Percentiles rank a stretch among this genome's conserved stretches.
Evolutionary conservation across 2,888 invertebrate genomes (phyloP).

Genomic region (Trachelus iudaicus): DNA sequence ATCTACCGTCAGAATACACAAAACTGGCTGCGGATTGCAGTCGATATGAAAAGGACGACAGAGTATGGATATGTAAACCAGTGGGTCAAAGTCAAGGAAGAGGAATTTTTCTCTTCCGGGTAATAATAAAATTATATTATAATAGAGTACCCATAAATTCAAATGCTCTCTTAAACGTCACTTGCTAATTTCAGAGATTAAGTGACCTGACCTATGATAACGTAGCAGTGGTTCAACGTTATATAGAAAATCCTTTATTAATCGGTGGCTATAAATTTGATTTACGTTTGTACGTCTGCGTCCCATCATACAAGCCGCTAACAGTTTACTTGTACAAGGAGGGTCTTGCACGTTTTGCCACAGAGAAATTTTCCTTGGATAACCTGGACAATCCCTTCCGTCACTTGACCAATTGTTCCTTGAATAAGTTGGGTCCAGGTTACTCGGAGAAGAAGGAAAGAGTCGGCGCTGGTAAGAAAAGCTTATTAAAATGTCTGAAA

Average conservation of each 20-base stretch:
- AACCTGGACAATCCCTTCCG: constrained; percentile 86
- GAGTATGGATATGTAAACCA: constrained; percentile 90
- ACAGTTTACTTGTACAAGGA: constrained; percentile 90
- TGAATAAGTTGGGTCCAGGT: constrained; percentile 88
- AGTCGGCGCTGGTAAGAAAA: constrained; percentile 77
- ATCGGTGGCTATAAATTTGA: constrained; percentile 95
- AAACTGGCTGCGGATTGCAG: constrained; percentile 85
- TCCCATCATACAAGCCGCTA: constrained; percentile 87
- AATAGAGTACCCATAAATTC: not conserved
- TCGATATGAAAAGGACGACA: constrained; percentile 62
- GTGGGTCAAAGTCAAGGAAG: constrained; percentile 87
- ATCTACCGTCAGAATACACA: constrained; percentile 85
- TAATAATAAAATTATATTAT: constrained; percentile 53
- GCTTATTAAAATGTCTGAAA: not conserved
- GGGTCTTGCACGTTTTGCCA: constrained; percentile 84
- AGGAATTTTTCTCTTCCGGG: constrained; percentile 85
- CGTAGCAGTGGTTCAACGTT: constrained; percentile 83
- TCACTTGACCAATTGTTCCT: constrained; percentile 91
- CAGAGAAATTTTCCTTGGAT: constrained; percentile 85
- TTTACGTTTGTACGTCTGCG: constrained; percentile 88
- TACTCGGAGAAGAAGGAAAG: constrained; percentile 86
- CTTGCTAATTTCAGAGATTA: constrained; percentile 71
- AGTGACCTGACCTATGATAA: constrained; percentile 82
- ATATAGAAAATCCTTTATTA: constrained; percentile 80
- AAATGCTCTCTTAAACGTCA: not conserved